Conservation (phyloP, 2,888 invertebrate genomes). For the Gastrophysa polygoni region DNA sequence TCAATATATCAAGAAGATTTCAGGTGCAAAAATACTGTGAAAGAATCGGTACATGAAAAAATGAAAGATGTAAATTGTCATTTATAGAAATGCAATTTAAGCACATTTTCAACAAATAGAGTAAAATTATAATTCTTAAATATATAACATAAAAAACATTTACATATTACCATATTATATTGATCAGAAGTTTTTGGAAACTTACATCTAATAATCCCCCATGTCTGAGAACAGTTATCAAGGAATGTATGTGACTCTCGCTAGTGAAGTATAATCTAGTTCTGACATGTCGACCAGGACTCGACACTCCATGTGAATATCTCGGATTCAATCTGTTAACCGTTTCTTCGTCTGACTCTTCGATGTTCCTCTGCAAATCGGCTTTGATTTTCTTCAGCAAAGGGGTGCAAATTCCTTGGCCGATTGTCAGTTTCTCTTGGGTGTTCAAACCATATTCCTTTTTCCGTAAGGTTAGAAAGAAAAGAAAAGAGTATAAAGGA, state of each 20-base stretch:
- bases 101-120: no score
- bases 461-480: slow-evolving; percentile 37
- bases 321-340: slow-evolving; percentile 96
- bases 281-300: slow-evolving; percentile 96
- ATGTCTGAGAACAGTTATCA: slow-evolving; percentile 92
- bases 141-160: no score
- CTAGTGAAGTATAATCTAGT: slow-evolving; percentile 99
- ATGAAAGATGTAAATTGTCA: no score
- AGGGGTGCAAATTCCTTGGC: slow-evolving; percentile 97
- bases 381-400: slow-evolving; percentile 93
- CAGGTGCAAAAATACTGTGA: no score
- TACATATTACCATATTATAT: no score
- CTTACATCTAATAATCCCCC: slow-evolving; percentile 85
- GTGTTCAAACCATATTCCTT: slow-evolving; percentile 96
- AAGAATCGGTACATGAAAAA: no score
- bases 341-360: slow-evolving; percentile 88
- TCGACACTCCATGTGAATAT: slow-evolving; percentile 97
- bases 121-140: no score
- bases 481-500: slow-evolving; percentile 26
- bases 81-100: no score
- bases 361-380: slow-evolving; percentile 92
- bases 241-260: slow-evolving; percentile 98
- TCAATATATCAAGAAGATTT: no score
- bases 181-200: not conserved
- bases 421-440: slow-evolving; percentile 95